Conservation (phyloP, 2,113 vertebrate genomes). For the Trichomycterus rosablanca region DNA sequence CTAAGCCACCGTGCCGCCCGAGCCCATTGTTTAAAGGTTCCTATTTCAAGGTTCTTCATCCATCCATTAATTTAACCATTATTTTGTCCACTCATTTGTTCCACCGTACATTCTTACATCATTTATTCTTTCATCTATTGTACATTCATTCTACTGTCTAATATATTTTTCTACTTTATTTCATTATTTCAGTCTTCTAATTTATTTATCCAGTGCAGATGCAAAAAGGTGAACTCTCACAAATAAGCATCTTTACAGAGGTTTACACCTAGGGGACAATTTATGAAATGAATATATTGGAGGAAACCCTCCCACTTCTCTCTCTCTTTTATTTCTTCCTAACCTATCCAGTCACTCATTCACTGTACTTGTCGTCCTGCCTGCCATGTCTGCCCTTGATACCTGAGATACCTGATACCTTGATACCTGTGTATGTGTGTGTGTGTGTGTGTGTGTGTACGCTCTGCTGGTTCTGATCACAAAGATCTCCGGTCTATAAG, state of each 20-base stretch:
- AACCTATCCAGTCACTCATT: not conserved
- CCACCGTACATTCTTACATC: not conserved
- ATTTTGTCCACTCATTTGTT: no score
- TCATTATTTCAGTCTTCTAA: not conserved
- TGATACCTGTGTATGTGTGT: conserved; percentile 21
- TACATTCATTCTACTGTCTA: not conserved
- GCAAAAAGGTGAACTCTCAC: no score
- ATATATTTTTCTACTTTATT: not conserved
- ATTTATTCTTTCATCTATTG: not conserved
- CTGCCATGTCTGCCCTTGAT: conserved; percentile 42
- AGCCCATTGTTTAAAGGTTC: no score
- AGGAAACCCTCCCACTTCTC: not conserved
- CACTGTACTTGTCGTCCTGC: not conserved
- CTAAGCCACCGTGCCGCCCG: no score
- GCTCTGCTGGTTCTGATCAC: conserved; percentile 1
- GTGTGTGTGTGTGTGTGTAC: conserved; percentile 5
- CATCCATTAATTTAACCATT: no score
- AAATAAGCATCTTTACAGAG: no score
- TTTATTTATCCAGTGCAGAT: not conserved
- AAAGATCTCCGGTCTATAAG: conserved; percentile 9
- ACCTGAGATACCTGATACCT: conserved; percentile 37
- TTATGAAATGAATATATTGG: no score
- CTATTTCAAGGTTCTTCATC: no score
- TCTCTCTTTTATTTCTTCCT: not conserved
- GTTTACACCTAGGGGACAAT: no score